phyloP scores from a whole-genome alignment of 2,113 vertebrate genomes.

The Oreochromis aureus region DNA sequence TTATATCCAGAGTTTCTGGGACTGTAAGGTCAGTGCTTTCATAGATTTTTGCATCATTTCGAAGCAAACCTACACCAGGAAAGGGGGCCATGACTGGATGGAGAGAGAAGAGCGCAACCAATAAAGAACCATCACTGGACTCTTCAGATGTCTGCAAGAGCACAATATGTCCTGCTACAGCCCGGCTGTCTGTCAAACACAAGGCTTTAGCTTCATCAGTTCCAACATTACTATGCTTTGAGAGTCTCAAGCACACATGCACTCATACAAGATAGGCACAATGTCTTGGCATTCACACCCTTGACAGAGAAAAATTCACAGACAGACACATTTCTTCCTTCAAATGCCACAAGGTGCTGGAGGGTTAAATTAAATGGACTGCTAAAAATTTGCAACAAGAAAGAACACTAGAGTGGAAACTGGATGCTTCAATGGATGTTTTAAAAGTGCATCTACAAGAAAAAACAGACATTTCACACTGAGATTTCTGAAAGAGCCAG shows the following conservation, averaged over 20 bases:
- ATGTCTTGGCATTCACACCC: slow-evolving; percentile 13
- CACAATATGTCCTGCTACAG: neutral
- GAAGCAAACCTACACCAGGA: neutral
- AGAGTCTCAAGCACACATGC: neutral
- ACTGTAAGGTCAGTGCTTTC: neutral
- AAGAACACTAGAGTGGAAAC: neutral
- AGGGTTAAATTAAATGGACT: slow-evolving; percentile 38
- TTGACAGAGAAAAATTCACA: neutral
- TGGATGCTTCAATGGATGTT: neutral
- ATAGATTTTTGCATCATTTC: neutral
- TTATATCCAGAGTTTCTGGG: neutral
- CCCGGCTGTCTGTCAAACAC: slow-evolving; percentile 14
- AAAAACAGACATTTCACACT: neutral
- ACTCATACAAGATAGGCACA: neutral
- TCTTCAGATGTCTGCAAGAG: neutral
- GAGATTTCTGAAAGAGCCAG: neutral
- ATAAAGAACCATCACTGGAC: neutral
- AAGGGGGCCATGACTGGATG: neutral
- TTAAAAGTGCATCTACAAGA: neutral
- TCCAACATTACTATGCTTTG: neutral
- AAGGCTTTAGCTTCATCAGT: slow-evolving; percentile 1
- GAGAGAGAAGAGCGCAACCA: neutral
- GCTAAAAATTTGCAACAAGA: neutral
- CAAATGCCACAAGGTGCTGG: slow-evolving; percentile 37
- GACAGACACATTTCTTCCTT: neutral